These are phyloP conservation scores for Paratilapia polleni DNA, from an alignment of 2,113 vertebrate genomes.

Conservation along the genomic window DNA sequence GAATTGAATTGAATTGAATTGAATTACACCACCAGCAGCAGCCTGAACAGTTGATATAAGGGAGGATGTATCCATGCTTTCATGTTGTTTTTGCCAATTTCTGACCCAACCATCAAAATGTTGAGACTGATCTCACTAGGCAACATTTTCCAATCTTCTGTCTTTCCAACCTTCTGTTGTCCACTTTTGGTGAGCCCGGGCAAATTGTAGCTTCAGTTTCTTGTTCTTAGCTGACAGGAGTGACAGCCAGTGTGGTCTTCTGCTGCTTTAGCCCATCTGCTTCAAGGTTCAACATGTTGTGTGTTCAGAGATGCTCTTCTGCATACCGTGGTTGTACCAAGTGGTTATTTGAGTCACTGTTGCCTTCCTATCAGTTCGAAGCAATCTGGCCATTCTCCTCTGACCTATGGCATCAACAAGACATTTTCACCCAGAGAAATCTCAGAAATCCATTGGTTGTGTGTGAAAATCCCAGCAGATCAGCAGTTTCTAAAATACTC, in stretches of 20 bases:
- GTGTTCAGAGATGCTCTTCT: neutral
- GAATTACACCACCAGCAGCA: neutral
- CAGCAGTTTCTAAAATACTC: neutral
- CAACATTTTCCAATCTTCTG: too few species aligned
- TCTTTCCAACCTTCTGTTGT: neutral
- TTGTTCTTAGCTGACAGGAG: neutral
- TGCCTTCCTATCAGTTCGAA: neutral
- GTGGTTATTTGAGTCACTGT: neutral
- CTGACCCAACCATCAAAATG: neutral
- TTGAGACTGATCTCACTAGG: neutral
- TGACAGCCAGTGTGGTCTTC: neutral
- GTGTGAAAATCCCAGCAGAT: neutral
- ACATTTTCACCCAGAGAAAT: neutral
- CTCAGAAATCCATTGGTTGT: too few species aligned
- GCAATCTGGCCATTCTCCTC: neutral
- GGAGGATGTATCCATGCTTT: neutral
- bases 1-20: too few species aligned
- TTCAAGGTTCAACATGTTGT: neutral
- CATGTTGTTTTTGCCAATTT: neutral
- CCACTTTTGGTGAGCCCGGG: neutral
- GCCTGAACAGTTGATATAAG: neutral
- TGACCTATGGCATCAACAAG: neutral
- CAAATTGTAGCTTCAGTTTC: neutral
- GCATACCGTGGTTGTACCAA: neutral
- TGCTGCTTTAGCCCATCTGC: neutral